Percentiles rank a stretch among this genome's conserved stretches.
These are phyloP conservation scores for Garra rufa DNA, from an alignment of 2,113 vertebrate species.

Conservation along the genomic window DNA sequence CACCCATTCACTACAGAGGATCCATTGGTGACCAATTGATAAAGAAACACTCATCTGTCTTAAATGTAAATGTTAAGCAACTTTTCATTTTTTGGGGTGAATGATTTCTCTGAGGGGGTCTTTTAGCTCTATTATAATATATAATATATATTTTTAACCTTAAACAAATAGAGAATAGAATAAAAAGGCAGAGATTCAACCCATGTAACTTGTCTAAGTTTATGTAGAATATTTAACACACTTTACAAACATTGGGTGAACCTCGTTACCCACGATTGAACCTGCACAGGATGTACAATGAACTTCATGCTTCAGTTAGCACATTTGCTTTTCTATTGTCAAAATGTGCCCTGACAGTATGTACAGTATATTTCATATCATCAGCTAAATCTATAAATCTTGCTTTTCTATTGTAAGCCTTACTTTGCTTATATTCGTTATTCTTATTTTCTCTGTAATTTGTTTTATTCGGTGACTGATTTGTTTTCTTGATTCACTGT, in stretches of 20 bases:
- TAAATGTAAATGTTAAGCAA: neutral
- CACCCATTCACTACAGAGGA: neutral
- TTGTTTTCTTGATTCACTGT: neutral
- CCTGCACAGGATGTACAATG: slow-evolving; percentile 38
- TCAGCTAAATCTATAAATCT: neutral
- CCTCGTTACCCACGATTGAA: slow-evolving; percentile 4
- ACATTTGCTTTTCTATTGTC: slow-evolving; percentile 28
- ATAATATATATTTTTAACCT: neutral
- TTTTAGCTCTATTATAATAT: neutral
- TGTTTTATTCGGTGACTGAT: neutral
- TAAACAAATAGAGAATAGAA: neutral
- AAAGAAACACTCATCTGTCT: neutral
- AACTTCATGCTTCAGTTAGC: slow-evolving; percentile 29
- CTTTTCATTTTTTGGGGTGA: neutral
- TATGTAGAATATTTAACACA: neutral
- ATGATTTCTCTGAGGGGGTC: neutral
- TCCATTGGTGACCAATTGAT: neutral
- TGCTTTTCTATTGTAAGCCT: neutral
- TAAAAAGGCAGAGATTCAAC: neutral
- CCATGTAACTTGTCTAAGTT: neutral
- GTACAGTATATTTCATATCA: neutral
- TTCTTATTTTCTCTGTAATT: neutral
- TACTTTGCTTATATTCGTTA: neutral
- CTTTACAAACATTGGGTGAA: neutral
- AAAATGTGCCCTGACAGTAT: neutral